A percentile compares a stretch with the other conserved stretches of the same genome.
These are phyloP conservation scores for Eupeodes latifasciatus DNA, from an alignment of 2,888 invertebrate genomes.

Conservation along the genomic window DNA sequence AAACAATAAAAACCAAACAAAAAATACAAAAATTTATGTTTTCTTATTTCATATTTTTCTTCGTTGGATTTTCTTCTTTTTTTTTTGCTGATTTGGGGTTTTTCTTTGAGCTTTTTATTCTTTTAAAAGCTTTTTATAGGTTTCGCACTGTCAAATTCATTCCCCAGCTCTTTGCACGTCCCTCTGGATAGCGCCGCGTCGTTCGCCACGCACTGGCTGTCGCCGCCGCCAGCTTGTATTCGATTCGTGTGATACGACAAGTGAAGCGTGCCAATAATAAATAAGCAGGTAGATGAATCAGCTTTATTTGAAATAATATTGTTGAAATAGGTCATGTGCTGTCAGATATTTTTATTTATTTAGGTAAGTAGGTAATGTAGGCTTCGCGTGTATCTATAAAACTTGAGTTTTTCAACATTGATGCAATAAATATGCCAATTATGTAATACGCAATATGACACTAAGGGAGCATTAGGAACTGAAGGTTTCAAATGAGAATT, in stretches of 20 bases:
- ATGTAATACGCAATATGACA: too few relatives aligned
- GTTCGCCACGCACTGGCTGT: background rate
- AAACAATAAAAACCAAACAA: constrained; percentile 12
- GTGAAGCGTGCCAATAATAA: constrained; percentile 38
- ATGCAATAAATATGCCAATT: too few relatives aligned
- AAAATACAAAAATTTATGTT: constrained; percentile 7
- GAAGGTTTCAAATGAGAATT: too few relatives aligned
- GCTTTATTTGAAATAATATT: background rate
- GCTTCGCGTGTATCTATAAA: too few relatives aligned
- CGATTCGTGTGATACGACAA: constrained; percentile 17
- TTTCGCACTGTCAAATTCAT: constrained; percentile 19
- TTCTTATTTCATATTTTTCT: constrained; percentile 12
- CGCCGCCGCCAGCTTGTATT: background rate
- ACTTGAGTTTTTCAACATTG: too few relatives aligned
- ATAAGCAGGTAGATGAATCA: constrained; percentile 21
- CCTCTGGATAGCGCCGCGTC: constrained; percentile 33
- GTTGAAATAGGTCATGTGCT: constrained; percentile 24
- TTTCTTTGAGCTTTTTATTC: background rate
- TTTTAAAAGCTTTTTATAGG: background rate
- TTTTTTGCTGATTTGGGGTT: background rate
- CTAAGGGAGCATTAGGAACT: too few relatives aligned
- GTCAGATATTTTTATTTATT: background rate
- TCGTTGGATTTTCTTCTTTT: constrained; percentile 8
- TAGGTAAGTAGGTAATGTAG: too few relatives aligned
- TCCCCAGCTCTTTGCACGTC: constrained; percentile 13